Evolutionary conservation across 2,113 vertebrate species (phyloP).

Genomic region (Peromyscus leucopus): DNA sequence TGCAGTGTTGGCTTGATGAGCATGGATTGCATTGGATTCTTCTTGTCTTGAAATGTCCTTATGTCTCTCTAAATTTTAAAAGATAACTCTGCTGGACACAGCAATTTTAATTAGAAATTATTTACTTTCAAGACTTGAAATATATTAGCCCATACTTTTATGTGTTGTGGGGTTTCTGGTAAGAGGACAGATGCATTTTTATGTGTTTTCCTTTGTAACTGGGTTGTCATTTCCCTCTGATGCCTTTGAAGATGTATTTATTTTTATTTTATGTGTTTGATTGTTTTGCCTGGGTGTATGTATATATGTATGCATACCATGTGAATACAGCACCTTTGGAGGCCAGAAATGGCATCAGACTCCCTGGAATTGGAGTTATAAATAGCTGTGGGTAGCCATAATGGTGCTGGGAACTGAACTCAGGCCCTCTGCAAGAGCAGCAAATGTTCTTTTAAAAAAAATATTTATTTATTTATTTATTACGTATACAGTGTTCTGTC

Average conservation of each 20-base stretch:
- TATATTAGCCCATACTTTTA: background rate
- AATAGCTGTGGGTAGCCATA: background rate
- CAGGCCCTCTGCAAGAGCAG: background rate
- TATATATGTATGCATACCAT: background rate
- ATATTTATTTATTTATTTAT: too few relatives aligned
- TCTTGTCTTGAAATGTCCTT: background rate
- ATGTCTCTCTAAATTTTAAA: background rate
- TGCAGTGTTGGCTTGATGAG: background rate
- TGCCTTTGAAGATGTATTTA: background rate
- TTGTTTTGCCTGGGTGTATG: too few relatives aligned
- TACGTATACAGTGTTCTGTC: too few relatives aligned
- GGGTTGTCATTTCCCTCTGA: background rate
- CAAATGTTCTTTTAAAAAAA: background rate
- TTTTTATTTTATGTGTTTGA: background rate
- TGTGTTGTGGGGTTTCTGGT: background rate
- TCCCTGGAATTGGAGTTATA: background rate
- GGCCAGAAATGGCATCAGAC: background rate
- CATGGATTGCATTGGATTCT: background rate
- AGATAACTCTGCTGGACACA: too few relatives aligned
- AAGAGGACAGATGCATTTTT: background rate
- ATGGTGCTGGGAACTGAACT: background rate
- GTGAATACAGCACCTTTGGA: background rate
- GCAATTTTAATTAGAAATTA: background rate
- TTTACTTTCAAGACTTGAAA: background rate
- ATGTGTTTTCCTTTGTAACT: background rate